Conservation (phyloP, 2,113 vertebrate species). For the Cyanoderma ruficeps region DNA sequence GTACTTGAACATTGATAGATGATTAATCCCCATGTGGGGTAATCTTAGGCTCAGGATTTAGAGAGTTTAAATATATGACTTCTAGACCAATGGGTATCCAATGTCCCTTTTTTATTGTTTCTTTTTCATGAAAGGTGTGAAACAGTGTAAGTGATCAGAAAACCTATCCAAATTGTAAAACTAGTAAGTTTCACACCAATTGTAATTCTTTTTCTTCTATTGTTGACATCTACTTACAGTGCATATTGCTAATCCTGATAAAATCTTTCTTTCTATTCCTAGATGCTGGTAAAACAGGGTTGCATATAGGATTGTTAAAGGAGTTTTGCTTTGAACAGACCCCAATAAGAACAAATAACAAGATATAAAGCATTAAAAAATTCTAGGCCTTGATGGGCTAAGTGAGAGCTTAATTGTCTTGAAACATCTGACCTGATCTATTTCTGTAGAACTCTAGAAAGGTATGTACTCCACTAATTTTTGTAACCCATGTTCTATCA, state of each 20-base stretch:
- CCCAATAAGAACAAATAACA: neutral
- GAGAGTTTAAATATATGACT: neutral
- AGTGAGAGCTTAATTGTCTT: neutral
- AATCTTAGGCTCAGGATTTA: neutral
- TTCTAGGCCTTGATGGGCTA: neutral
- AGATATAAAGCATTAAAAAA: neutral
- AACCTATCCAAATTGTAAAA: neutral
- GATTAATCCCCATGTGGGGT: neutral
- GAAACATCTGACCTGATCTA: neutral
- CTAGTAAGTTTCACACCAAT: neutral
- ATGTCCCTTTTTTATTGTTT: neutral
- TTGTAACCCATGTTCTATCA: neutral
- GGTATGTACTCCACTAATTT: neutral
- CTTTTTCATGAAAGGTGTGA: neutral
- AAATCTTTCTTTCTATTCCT: neutral
- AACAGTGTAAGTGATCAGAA: neutral
- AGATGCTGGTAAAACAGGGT: neutral
- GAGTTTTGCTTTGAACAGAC: neutral
- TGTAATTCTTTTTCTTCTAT: neutral
- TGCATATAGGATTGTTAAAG: neutral
- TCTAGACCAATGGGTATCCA: neutral
- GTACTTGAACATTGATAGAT: neutral
- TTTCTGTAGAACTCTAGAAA: neutral
- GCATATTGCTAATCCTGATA: neutral
- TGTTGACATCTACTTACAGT: neutral